Evolutionary conservation across 2,797 vertebrate species (phyloP), one percentile per base, ranked within the genome.

Genomic region (Crocidura indochinensis): DNA sequence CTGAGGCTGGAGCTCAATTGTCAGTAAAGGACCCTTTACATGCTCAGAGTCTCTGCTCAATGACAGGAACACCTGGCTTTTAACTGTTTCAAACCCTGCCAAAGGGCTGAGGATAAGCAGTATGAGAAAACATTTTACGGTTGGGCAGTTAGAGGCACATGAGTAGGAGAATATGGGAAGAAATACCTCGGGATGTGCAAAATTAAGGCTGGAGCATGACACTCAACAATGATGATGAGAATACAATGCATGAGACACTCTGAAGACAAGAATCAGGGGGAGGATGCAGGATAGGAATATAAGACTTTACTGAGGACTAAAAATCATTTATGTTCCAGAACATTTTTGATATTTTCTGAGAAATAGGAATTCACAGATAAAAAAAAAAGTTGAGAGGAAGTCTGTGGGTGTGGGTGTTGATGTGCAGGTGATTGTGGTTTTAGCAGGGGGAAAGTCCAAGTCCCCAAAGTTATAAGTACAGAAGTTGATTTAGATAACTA

Each of bases 331-430:
- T 89, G 11, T 51, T 51, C 76, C 11, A 47, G 49, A 92, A 88
- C 68, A n/a, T 44, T 56, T 2, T 2, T 29, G 60, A 62, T 83
- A 62, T 83, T 90, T 93, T 85, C 51, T 64, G 62, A 77, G 26
- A 47, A 47, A 81, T 77, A 88, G 20, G 53, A n/a, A 22, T 44
- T 71, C 31, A 87, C 73, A 82, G 93, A 78, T 62, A 20, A 26
- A 51, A 76, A 72, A 10, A 19, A 46, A 49, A 62, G 85, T 79
- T n/a, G 11, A 6, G 22, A 27, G 10, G 38, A 38, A 38, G 38
- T 38, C 38, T 29, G 29, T 11, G 29, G 65, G 29, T 11, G 64
- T 26, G 24, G 64, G 27, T 64, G 62, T 64, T 22, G 26, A 14
- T 26, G 82, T 44, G 31, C 24, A 44, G 11, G 10, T 67, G 38